These are phyloP conservation scores for Alca torda DNA, from an alignment of 2,797 vertebrate genomes.

Conservation along the genomic window DNA sequence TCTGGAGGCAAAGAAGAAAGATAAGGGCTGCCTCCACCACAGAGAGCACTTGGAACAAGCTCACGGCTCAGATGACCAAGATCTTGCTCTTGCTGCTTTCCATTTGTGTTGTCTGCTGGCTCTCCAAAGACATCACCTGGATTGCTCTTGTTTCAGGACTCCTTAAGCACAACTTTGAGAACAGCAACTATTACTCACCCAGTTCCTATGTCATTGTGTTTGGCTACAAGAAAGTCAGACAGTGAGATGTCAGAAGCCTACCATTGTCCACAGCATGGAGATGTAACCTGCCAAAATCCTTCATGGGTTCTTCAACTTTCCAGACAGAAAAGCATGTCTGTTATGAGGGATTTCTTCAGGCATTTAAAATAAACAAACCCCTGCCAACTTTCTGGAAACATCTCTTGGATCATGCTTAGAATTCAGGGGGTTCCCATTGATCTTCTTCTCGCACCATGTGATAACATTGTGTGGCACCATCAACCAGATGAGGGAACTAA, in stretches of 20 bases:
- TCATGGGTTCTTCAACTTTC: not conserved
- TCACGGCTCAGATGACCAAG: not conserved
- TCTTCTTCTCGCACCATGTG: not conserved
- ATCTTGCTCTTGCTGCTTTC: constrained; percentile 4
- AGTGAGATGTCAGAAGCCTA: not conserved
- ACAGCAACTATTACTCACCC: not conserved
- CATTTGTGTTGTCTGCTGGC: constrained; percentile 14
- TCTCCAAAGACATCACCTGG: constrained; percentile 14
- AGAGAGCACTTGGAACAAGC: not conserved
- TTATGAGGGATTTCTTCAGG: not conserved
- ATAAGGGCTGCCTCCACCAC: not conserved
- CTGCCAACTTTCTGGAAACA: not conserved
- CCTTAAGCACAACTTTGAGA: not conserved
- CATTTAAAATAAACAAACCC: not conserved
- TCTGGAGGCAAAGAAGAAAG: constrained; percentile 18
- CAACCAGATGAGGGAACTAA: not conserved
- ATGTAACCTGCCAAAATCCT: not conserved
- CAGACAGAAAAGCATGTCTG: not conserved
- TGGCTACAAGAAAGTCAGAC: constrained; percentile 8
- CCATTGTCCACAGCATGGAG: not conserved
- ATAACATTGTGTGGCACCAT: not conserved
- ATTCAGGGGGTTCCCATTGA: not conserved
- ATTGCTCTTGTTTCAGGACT: not conserved
- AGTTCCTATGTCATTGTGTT: constrained; percentile 17
- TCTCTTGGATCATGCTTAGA: not conserved